Evolutionary conservation across 2,888 invertebrate species (phyloP), one percentile per base, ranked within the genome.

Genomic region (Ormyrus thymus): DNA sequence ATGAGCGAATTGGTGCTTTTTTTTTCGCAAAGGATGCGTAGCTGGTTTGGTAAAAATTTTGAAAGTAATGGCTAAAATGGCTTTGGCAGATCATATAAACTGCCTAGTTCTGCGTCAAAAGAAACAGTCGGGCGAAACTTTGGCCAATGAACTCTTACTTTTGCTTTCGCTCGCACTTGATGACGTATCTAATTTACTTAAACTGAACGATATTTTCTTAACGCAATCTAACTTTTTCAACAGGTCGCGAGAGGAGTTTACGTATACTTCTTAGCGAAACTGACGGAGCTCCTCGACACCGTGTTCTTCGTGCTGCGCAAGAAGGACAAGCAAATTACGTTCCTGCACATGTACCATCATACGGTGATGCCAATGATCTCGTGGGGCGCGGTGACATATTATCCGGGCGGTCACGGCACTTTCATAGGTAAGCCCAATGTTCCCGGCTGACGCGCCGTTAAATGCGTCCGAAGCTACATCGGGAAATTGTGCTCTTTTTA

Each of bases 321-420:
- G 91, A 98, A 97, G 87, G 94, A 96, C 83, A 93, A 93, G 7
- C 98, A 98, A 91, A 94, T 98, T 70, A 95, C 96, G 0, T 96
- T 97, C 89, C 93, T 98, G 73, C 98, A 98, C 87, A 93, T 98
- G 85, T 97, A 97, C 87, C 98, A 98, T 89, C 98, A 98, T 88
- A 96, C 97, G 0, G 95, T 97, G 62, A 98, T 98, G 98, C 97
- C 97, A 1, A 93, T 97, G 92, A 94, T 96, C 85, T 96, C 96
- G 72, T 98, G 98, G 98, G 97, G 96, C 64, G 95, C 95, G 11
- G 95, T 97, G 11, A 97, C 97, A 90, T 98, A 96, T 89, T 95
- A 93, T 87, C 86, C 94, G 76, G 97, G 97, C 71, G 97, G 97
- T 0, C 98, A 98, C 90, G 97, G 97, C 46, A 97, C 97, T 3